These are phyloP conservation scores for Hoplodrina ambigua DNA, from an alignment of 2,888 invertebrate species.

Conservation along the genomic window DNA sequence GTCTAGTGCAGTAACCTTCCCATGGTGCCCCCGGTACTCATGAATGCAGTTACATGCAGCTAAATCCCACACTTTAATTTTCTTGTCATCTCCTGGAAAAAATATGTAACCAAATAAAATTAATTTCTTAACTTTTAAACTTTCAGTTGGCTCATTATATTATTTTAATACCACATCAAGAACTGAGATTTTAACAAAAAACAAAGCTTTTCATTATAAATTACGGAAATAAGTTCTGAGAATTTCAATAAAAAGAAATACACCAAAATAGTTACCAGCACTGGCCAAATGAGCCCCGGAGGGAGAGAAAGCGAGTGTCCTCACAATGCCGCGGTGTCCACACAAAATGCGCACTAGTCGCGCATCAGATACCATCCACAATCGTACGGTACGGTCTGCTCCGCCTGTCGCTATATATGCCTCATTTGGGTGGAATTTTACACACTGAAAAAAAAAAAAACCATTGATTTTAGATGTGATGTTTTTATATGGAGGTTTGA, in stretches of 20 bases:
- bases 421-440: conserved; percentile 98
- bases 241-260: conserved; percentile 1
- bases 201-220: no score
- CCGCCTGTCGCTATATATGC: conserved; percentile 97
- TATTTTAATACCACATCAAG: no score
- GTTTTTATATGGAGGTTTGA: no score
- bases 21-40: conserved; percentile 92
- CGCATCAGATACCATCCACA: conserved; percentile 96
- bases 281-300: conserved; percentile 96
- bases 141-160: neutral
- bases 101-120: neutral
- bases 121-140: no score
- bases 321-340: conserved; percentile 94
- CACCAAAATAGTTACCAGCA: conserved; percentile 90
- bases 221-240: no score
- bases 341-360: conserved; percentile 94
- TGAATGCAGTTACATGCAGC: conserved; percentile 91
- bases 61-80: conserved; percentile 94
- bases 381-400: conserved; percentile 95
- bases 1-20: conserved; percentile 91
- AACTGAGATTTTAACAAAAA: no score
- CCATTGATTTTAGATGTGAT: neutral
- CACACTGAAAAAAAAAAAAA: conserved; percentile 88
- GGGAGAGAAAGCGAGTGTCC: conserved; percentile 95
- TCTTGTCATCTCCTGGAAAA: conserved; percentile 92